phyloP scores from a whole-genome alignment of 2,888 invertebrate species.

The Pachymerium ferrugineum region DNA sequence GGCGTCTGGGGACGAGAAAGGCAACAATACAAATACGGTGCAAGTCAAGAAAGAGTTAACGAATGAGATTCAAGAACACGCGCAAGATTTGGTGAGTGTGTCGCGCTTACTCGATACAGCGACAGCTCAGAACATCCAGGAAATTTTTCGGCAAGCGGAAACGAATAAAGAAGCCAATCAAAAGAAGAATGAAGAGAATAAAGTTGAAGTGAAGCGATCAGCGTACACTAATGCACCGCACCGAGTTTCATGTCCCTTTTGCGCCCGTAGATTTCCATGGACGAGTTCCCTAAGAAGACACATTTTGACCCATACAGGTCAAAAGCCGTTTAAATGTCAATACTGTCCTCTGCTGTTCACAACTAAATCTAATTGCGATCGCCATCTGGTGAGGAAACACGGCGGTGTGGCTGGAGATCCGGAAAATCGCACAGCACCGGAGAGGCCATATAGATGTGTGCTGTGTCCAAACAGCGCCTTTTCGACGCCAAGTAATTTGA shows the following conservation, averaged over 20 bases:
- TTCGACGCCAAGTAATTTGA: conserved; percentile 68
- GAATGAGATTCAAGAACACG: conserved; percentile 48
- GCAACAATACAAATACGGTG: neutral
- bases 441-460: conserved; percentile 71
- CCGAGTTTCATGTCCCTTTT: conserved; percentile 86
- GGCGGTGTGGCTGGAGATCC: conserved; percentile 48
- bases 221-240: conserved; percentile 94
- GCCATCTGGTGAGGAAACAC: conserved; percentile 85
- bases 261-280: conserved; percentile 93
- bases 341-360: conserved; percentile 90
- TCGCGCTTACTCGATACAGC: conserved; percentile 72
- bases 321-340: conserved; percentile 92
- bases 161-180: conserved; percentile 51
- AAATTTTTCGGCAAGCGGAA: conserved; percentile 53
- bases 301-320: conserved; percentile 87
- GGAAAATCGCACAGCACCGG: conserved; percentile 60
- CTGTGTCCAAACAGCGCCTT: conserved; percentile 77
- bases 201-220: conserved; percentile 63
- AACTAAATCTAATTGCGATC: conserved; percentile 94
- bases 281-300: conserved; percentile 91
- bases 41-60: conserved; percentile 33
- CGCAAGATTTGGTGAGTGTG: conserved; percentile 67
- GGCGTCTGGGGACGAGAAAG: neutral
- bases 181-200: conserved; percentile 39
- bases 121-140: conserved; percentile 58